A percentile compares a stretch with the other conserved stretches of the same genome.
phyloP scores from a whole-genome alignment of 2,888 invertebrate species.

The Adineta ricciae region DNA sequence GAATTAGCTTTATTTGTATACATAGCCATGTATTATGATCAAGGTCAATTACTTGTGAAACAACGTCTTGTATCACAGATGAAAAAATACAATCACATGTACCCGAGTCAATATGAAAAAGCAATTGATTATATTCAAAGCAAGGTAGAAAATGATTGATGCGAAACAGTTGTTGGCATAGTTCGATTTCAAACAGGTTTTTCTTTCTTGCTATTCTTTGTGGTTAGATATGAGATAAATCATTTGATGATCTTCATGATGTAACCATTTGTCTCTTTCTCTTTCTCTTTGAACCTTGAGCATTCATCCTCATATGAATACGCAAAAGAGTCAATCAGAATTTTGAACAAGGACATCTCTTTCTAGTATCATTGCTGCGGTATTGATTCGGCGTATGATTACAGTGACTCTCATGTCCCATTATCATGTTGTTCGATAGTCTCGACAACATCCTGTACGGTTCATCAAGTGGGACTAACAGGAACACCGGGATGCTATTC shows the following conservation, averaged over 20 bases:
- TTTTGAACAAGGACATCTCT: neutral
- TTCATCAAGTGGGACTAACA: neutral
- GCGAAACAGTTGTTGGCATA: neutral
- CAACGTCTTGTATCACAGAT: neutral
- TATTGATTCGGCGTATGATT: conserved; percentile 2
- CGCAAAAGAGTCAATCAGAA: neutral
- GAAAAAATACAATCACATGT: conserved; percentile 7
- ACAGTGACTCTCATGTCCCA: neutral
- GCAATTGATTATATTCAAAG: neutral
- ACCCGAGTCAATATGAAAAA: neutral
- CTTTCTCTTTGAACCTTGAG: neutral
- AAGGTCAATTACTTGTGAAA: neutral
- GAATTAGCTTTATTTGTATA: neutral
- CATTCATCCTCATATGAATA: neutral
- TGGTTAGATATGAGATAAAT: neutral
- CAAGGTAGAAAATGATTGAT: neutral
- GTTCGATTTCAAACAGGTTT: neutral
- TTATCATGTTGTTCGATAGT: neutral
- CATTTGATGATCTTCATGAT: neutral
- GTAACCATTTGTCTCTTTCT: neutral
- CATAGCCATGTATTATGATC: neutral
- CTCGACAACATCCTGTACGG: neutral
- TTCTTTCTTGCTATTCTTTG: neutral
- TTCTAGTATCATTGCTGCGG: conserved; percentile 15
- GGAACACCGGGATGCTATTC: neutral